Evolutionary conservation across 2,797 vertebrate species (phyloP).

Genomic region (Clarias platycephalus): DNA sequence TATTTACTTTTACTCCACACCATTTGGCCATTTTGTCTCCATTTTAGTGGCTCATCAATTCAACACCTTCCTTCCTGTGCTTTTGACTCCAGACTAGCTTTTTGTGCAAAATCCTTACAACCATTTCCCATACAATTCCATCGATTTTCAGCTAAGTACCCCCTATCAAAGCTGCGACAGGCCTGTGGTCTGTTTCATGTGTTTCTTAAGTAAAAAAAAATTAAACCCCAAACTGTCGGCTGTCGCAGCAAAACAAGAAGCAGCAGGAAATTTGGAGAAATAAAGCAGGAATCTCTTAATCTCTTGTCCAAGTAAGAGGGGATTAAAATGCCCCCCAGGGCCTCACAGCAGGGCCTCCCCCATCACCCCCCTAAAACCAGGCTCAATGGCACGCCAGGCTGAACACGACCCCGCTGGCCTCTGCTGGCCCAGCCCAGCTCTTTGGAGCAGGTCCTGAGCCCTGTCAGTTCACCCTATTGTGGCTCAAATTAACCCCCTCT

Average conservation of each 20-base stretch:
- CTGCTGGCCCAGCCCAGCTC: constrained; percentile 49
- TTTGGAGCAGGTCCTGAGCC: constrained; percentile 51
- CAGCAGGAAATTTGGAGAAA: constrained; percentile 60
- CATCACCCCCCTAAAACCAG: constrained; percentile 41
- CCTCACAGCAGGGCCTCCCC: constrained; percentile 56
- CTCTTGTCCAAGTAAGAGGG: constrained; percentile 65
- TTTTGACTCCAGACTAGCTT: constrained; percentile 52
- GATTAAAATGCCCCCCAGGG: constrained; percentile 62
- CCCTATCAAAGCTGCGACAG: constrained; percentile 50
- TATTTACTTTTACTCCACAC: constrained; percentile 30
- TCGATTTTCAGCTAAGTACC: constrained; percentile 52
- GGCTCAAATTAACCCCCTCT: constrained; percentile 56
- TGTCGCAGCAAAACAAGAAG: constrained; percentile 51
- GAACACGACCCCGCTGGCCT: constrained; percentile 57
- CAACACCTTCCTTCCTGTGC: constrained; percentile 41
- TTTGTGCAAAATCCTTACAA: constrained; percentile 46
- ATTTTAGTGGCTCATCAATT: constrained; percentile 41
- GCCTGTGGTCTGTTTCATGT: constrained; percentile 43
- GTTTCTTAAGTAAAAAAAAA: constrained; percentile 47
- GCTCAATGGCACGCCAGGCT: constrained; percentile 56
- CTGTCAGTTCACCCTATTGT: constrained; percentile 50
- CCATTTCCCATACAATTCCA: constrained; percentile 43
- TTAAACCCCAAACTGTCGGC: constrained; percentile 52
- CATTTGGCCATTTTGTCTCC: constrained; percentile 42
- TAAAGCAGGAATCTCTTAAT: constrained; percentile 65